A percentile compares a stretch with the other conserved stretches of the same genome.
These are phyloP conservation scores for Trachemys scripta DNA, from an alignment of 2,113 vertebrate species.

Conservation along the genomic window DNA sequence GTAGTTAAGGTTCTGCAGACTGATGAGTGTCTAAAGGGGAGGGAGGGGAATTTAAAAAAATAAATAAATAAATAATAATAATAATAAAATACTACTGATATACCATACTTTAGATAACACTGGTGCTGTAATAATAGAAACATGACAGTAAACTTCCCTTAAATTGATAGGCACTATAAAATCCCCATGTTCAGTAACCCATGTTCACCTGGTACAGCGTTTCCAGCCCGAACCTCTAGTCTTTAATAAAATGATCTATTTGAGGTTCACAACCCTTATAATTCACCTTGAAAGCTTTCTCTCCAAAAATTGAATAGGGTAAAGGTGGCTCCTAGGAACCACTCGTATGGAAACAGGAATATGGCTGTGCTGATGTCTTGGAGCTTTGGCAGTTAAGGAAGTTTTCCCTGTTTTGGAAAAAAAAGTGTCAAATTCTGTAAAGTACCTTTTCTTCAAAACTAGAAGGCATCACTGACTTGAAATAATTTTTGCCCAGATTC, in stretches of 20 bases:
- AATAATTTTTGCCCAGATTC: background rate
- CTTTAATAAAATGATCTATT: background rate
- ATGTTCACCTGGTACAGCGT: background rate
- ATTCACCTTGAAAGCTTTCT: background rate
- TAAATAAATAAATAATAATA: background rate
- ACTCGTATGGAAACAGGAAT: background rate
- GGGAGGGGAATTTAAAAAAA: too few species aligned
- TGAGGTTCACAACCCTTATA: fast-evolving
- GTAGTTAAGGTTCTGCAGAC: background rate
- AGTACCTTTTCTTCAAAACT: background rate
- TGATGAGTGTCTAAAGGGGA: background rate
- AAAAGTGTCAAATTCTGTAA: background rate
- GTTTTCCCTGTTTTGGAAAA: background rate
- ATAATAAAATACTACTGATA: background rate
- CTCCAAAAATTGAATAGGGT: fast-evolving
- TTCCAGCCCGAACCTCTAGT: background rate
- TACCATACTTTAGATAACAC: background rate
- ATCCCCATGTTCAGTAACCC: background rate
- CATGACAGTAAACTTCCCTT: background rate
- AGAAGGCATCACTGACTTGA: background rate
- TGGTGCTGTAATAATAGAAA: background rate
- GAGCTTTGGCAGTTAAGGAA: background rate
- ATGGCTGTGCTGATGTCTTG: background rate
- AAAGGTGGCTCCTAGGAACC: background rate
- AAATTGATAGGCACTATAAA: background rate